Conservation (phyloP, 2,888 invertebrate genomes). For the Hydraecia micacea region DNA sequence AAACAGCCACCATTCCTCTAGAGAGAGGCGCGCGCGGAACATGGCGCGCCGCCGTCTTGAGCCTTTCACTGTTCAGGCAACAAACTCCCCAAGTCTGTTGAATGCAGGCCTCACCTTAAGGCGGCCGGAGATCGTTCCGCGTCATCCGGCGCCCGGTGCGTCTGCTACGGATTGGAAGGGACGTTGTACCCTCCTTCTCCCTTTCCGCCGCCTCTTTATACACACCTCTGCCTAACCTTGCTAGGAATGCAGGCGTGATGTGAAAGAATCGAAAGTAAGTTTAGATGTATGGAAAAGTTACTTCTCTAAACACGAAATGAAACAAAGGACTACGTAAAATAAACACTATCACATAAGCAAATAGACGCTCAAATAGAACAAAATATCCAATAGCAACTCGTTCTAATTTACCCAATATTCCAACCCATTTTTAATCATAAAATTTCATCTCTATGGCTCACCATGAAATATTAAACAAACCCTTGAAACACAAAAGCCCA, state of each 20-base stretch:
- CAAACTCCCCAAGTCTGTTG: too few relatives aligned
- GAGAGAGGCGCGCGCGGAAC: too few relatives aligned
- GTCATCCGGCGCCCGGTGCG: too few relatives aligned
- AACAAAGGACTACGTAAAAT: not conserved
- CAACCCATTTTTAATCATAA: slow-evolving; percentile 62
- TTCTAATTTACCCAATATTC: slow-evolving; percentile 55
- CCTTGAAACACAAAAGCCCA: slow-evolving; percentile 61
- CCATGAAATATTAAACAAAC: slow-evolving; percentile 65
- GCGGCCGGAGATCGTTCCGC: too few relatives aligned
- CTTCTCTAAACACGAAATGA: not conserved
- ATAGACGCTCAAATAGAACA: slow-evolving; percentile 23
- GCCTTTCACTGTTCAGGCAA: too few relatives aligned
- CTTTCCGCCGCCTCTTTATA: too few relatives aligned
- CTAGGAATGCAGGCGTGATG: not conserved
- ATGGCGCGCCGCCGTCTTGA: too few relatives aligned
- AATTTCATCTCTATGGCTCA: slow-evolving; percentile 54
- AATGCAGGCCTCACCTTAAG: too few relatives aligned
- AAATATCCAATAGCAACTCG: slow-evolving; percentile 42
- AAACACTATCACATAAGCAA: slow-evolving; percentile 37
- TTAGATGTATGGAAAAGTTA: not conserved
- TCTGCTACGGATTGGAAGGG: too few relatives aligned
- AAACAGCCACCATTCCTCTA: too few relatives aligned
- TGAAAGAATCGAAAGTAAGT: not conserved
- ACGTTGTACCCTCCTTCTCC: too few relatives aligned
- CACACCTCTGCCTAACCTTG: not conserved